Percentiles rank a stretch among this genome's conserved stretches.
Evolutionary conservation across 1,140 invertebrate genomes (phyloP).

Genomic region (Octopus bimaculoides): DNA sequence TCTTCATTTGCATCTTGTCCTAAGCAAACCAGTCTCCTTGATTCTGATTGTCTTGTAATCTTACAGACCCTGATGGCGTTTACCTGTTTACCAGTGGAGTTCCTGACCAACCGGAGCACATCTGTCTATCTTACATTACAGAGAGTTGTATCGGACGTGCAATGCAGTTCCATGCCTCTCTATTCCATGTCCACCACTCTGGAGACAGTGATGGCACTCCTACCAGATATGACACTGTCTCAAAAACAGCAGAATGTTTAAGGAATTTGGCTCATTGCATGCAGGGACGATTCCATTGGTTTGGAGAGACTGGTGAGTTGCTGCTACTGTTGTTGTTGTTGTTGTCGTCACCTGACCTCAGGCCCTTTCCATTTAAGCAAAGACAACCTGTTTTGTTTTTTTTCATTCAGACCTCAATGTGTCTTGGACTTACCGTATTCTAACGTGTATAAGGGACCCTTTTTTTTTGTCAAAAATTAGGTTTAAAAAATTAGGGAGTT

Average conservation of each 20-base stretch:
- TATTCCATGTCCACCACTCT: slow-evolving; percentile 58
- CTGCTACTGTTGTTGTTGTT: neutral
- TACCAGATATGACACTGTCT: slow-evolving; percentile 57
- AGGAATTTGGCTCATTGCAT: slow-evolving; percentile 53
- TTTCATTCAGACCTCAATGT: too few species aligned
- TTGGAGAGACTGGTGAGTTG: slow-evolving; percentile 55
- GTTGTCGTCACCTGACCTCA: too few species aligned
- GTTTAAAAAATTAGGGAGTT: too few species aligned
- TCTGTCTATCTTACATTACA: slow-evolving; percentile 49
- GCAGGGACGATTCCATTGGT: slow-evolving; percentile 57
- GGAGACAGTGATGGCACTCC: slow-evolving; percentile 54
- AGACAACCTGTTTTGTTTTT: too few species aligned
- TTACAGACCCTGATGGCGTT: slow-evolving; percentile 51
- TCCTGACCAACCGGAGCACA: slow-evolving; percentile 53
- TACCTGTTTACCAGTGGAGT: slow-evolving; percentile 58
- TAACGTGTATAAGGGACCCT: too few species aligned
- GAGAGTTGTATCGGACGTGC: slow-evolving; percentile 44
- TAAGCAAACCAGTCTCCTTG: too few species aligned
- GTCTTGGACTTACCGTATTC: too few species aligned
- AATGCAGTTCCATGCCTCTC: slow-evolving; percentile 49
- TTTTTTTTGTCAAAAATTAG: too few species aligned
- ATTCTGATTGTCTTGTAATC: neutral
- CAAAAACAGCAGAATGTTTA: slow-evolving; percentile 52
- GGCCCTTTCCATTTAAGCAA: too few species aligned
- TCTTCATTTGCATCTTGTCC: too few species aligned